Conservation (phyloP, 2,888 invertebrate genomes). For the Megalurothrips usitatus region DNA sequence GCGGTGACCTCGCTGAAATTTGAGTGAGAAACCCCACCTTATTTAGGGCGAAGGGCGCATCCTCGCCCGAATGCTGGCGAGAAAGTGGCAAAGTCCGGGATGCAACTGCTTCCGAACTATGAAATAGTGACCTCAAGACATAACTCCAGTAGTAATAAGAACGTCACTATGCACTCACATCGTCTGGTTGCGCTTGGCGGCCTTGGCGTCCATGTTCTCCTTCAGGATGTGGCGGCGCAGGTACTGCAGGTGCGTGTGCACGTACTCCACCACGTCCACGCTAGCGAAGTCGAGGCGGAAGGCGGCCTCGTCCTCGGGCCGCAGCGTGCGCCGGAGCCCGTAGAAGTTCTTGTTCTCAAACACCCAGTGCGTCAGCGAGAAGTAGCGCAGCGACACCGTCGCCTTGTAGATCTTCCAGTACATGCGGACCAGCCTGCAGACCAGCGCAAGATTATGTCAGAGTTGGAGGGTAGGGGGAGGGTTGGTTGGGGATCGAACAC, state of each 20-base stretch:
- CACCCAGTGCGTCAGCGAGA: conserved; percentile 6
- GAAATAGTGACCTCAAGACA: too few relatives aligned
- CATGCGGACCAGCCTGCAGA: neutral
- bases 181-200: neutral
- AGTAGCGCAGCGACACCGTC: conserved; percentile 18
- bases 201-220: conserved; percentile 17
- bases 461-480: neutral
- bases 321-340: neutral
- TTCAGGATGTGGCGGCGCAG: conserved; percentile 2
- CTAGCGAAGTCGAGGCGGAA: neutral
- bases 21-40: too few relatives aligned
- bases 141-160: too few relatives aligned
- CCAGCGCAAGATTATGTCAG: neutral
- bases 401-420: conserved; percentile 18
- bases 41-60: too few relatives aligned
- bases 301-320: neutral
- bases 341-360: neutral
- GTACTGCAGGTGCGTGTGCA: conserved; percentile 11
- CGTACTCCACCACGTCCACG: neutral
- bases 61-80: too few relatives aligned
- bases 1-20: too few relatives aligned
- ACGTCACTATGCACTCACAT: neutral
- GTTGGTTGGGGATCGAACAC: too few relatives aligned
- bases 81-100: too few relatives aligned
- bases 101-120: too few relatives aligned